Conservation (phyloP, 2,888 invertebrate species). For the Tetranychus piercei region DNA sequence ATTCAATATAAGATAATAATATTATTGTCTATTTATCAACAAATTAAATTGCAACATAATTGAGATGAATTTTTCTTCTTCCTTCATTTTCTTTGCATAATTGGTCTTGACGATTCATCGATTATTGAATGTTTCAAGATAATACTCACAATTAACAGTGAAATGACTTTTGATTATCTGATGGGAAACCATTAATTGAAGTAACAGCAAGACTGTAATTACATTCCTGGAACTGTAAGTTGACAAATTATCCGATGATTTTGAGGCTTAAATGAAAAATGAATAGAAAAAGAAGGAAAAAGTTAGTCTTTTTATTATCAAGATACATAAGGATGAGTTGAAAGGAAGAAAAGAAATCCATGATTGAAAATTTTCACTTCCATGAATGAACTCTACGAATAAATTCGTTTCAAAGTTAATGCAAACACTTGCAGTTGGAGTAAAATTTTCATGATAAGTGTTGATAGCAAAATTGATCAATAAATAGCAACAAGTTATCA, state of each 20-base stretch:
- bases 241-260: neutral
- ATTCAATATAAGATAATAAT: neutral
- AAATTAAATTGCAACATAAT: neutral
- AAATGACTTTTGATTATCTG: neutral
- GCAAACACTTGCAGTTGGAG: no score
- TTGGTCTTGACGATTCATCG: no score
- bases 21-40: neutral
- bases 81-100: no score
- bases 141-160: neutral
- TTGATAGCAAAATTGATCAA: no score
- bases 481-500: no score
- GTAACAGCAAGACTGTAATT: neutral
- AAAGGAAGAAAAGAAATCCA: neutral
- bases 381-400: no score
- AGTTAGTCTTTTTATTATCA: neutral
- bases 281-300: neutral
- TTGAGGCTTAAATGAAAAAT: neutral
- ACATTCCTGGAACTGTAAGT: neutral
- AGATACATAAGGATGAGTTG: neutral
- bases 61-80: no score
- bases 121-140: no score
- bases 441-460: no score
- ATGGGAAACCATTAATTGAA: neutral
- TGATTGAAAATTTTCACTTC: no score
- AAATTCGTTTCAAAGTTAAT: no score